Base-by-base conservation (phyloP, 1,140 invertebrate genomes). In the Drosophila funebris region DNA sequence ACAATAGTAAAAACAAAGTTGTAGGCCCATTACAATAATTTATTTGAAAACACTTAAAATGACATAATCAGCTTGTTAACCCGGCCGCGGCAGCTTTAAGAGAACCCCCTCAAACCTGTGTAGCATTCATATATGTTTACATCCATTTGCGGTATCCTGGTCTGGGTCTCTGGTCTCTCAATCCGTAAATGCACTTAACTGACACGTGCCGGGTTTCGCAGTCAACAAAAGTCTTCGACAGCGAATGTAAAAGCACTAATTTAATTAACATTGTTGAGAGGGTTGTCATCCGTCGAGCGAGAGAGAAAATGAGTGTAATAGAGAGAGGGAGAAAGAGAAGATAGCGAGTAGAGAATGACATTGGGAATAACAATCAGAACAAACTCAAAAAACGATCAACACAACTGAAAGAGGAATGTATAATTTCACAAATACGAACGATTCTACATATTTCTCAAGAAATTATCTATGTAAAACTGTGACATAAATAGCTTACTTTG, bases 161-260 rank as follows among this genome's bases (percentile, higher is more conserved):
- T 6, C 9, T 4, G 16, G 16, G 8, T 20, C n/a, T n/a, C n/a
- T n/a, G n/a, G n/a, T 18, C 29, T 50, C 61, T 33, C 27, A 52
- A 83, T 64, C 44, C 31, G 53, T 16, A 76, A 84, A 68, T 57
- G 68, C 80, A 84, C 80, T 84, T 84, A 84, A 69, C 29, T 31
- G 73, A 39, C 78, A 80, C 78, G 78, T 81, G 78, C 31, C 72
- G n/a, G 14, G 29, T 22, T 24, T 39, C n/a, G 29, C 53, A 41
- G 48, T 48, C 22, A 48, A 27, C 44, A 48, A 16, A 48, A 29
- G 22, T 8, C 44, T 14, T 27, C 16, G 9, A 13, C 13, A 37
- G 7, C 16, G 56, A 66, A 33, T 52, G 20, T 57, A 43, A 39
- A 33, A 75, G 46, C 6, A 33, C 2, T 54, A 73, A 62, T 68